Percentiles rank a stretch among this genome's conserved stretches.
phyloP scores from a whole-genome alignment of 2,113 vertebrate species.

The Alligator sinensis region DNA sequence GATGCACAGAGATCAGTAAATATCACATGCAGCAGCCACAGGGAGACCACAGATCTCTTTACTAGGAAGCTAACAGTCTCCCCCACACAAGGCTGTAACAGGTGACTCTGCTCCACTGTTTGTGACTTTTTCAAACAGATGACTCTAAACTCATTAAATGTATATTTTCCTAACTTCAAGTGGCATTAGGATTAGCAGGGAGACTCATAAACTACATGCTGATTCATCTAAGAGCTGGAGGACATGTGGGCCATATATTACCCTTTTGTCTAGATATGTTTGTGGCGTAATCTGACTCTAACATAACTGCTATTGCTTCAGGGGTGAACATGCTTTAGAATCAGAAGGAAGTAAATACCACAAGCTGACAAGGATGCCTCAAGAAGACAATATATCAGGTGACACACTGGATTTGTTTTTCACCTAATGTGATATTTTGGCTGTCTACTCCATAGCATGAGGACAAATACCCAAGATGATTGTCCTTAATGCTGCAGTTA shows the following conservation, averaged over 20 bases:
- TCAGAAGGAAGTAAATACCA: background rate
- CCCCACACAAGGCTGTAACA: background rate
- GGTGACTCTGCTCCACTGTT: background rate
- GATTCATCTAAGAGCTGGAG: background rate
- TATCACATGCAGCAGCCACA: too few species aligned
- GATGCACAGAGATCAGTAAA: too few species aligned
- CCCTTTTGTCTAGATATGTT: background rate
- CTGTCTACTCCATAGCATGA: background rate
- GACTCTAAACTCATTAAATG: background rate
- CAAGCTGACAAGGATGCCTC: fast-evolving
- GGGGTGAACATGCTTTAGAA: background rate
- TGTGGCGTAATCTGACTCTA: background rate
- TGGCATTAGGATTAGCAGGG: background rate
- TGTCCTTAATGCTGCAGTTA: background rate
- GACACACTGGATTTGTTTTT: background rate
- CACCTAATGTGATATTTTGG: background rate
- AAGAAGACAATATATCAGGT: background rate
- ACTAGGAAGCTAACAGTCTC: background rate
- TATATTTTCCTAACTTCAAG: background rate
- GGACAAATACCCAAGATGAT: background rate
- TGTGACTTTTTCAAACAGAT: background rate
- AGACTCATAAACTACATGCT: background rate
- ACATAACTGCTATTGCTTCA: background rate
- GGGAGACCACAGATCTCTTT: too few species aligned
- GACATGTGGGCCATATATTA: background rate